These are phyloP conservation scores for Brachionus paranguensis DNA, from an alignment of 1,140 invertebrate species.

Conservation along the genomic window DNA sequence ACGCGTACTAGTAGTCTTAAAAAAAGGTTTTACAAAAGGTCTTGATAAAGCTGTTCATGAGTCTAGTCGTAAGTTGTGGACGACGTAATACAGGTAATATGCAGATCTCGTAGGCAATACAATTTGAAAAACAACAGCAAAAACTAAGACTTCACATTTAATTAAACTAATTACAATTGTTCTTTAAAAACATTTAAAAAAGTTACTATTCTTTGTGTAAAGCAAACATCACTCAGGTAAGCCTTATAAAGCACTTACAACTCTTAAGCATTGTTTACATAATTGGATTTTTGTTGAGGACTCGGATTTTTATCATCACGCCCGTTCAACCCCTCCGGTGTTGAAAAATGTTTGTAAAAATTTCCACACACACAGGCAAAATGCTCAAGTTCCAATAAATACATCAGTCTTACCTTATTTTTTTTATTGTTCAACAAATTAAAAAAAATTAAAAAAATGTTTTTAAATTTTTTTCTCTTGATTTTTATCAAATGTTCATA, in stretches of 20 bases:
- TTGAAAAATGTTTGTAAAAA: neutral
- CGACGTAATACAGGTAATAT: neutral
- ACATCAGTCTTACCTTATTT: constrained; percentile 19
- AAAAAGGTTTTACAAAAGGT: too few relatives aligned
- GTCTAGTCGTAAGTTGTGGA: neutral
- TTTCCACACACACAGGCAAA: neutral
- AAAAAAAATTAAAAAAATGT: constrained; percentile 7
- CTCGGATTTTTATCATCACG: neutral
- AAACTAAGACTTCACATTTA: neutral
- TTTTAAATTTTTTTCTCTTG: neutral
- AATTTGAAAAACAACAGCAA: neutral
- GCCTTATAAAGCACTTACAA: neutral
- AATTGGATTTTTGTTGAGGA: neutral
- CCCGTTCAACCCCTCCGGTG: neutral
- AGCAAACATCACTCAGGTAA: neutral
- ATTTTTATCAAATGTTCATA: neutral
- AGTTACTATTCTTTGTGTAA: neutral
- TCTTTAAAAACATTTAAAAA: neutral
- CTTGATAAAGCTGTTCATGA: neutral
- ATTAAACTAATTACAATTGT: constrained; percentile 32
- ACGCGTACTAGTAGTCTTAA: too few relatives aligned
- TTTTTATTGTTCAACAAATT: neutral
- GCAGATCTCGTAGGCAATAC: neutral
- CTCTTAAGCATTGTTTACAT: neutral
- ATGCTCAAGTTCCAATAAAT: neutral